Base-by-base conservation (phyloP, 2,888 invertebrate genomes). In the Plutella xylostella region DNA sequence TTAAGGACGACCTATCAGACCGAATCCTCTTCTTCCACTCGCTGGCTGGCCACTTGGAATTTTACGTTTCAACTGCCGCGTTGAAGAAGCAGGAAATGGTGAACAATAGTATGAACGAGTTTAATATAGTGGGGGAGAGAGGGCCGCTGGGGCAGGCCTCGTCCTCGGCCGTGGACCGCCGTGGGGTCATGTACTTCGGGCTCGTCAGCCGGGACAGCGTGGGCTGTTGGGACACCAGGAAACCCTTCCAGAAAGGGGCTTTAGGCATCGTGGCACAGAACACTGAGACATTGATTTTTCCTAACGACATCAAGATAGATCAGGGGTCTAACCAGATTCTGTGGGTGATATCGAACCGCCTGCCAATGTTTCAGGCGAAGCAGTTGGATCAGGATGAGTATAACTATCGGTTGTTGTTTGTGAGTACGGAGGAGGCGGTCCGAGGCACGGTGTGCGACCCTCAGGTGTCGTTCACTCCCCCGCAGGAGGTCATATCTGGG, bases 251-350 rank as follows among this genome's bases (percentile, higher is more conserved):
- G 33, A 85, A 86, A 22, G 73, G 74, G 7, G 90, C 89, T 54
- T 71, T 88, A 17, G 90, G 88, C 0, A 69, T 90, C 2, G 83
- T 92, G 1, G 90, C 89, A 0, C 68, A 74, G 30, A 88, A 89
- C 66, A 69, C 84, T 2, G 85, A 86, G 9, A 88, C 90, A 0
- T 72, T 94, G 49, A 79, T 92, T 14, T 94, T 93, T 62, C 93
- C 94, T 0, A 94, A 94, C 58, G 94, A 94, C 61, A 68, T 94
- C 35, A 91, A 91, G 68, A 82, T 93, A 9, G 93, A 94, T 58
- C 86, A 89, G 47, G 90, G 90, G 31, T 58, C 72, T 9, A 80
- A 85, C 33, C 90, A 92, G 58, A 89, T 85, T 45, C 80, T 93
- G 7, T 94, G 93, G 93, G 85, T 93, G 3, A 83, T 94, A 54